phyloP scores from a whole-genome alignment of 1,140 invertebrate species.

The Halesus radiatus region DNA sequence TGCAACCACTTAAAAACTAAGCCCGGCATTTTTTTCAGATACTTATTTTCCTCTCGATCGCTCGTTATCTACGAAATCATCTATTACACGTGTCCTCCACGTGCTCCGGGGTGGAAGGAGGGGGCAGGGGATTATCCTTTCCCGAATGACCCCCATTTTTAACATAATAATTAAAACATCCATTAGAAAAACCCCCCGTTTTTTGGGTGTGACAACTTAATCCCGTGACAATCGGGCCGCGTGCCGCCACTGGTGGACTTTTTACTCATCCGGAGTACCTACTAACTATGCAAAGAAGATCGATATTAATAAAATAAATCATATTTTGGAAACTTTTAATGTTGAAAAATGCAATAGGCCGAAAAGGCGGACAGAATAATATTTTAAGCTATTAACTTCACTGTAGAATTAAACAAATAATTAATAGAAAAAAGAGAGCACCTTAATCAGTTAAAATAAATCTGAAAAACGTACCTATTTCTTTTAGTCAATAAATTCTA shows the following conservation, averaged over 20 bases:
- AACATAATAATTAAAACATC: constrained; percentile 55
- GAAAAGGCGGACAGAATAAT: too few species aligned
- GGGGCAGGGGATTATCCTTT: neutral
- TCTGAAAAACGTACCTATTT: too few species aligned
- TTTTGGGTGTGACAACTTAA: constrained; percentile 56
- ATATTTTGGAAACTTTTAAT: too few species aligned
- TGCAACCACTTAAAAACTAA: too few species aligned
- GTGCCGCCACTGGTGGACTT: constrained; percentile 37
- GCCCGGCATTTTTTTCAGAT: too few species aligned
- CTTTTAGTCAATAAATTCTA: too few species aligned
- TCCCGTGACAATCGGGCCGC: constrained; percentile 53
- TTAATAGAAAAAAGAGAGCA: too few species aligned
- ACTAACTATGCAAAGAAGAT: neutral
- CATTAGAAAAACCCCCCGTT: constrained; percentile 26
- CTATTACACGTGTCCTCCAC: constrained; percentile 12
- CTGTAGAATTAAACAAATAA: too few species aligned
- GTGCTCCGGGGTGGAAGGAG: neutral
- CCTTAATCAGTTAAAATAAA: too few species aligned
- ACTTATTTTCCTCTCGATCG: constrained; percentile 20
- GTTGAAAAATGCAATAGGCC: too few species aligned
- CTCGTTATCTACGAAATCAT: constrained; percentile 36
- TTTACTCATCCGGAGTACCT: neutral
- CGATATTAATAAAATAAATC: neutral
- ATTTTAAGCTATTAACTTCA: too few species aligned
- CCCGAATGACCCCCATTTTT: constrained; percentile 26